Evolutionary conservation across 2,888 invertebrate genomes (phyloP).

Genomic region (Linnaemya tessellans): DNA sequence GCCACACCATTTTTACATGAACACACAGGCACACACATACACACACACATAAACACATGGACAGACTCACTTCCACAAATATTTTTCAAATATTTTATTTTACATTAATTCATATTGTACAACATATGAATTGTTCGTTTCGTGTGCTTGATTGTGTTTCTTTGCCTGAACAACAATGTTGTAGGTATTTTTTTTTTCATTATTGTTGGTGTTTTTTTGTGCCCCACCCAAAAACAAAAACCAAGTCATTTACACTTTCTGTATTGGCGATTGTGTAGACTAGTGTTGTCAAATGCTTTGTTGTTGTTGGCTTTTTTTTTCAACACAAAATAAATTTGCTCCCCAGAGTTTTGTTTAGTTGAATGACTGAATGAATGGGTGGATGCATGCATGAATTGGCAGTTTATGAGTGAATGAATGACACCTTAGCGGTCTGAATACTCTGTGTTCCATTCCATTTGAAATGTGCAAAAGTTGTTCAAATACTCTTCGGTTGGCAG

Average conservation of each 20-base stretch:
- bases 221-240: constrained; percentile 60
- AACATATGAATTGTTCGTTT: constrained; percentile 40
- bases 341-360: constrained; percentile 22
- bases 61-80: not conserved
- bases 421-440: constrained; percentile 48
- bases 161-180: constrained; percentile 44
- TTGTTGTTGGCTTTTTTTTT: constrained; percentile 16
- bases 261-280: constrained; percentile 53
- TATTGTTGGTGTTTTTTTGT: constrained; percentile 28
- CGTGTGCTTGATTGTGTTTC: constrained; percentile 14
- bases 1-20: constrained; percentile 45
- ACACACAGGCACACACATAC: not conserved
- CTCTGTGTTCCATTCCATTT: constrained; percentile 50
- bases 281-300: constrained; percentile 56
- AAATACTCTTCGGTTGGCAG: constrained; percentile 20
- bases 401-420: constrained; percentile 40
- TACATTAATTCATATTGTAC: constrained; percentile 48
- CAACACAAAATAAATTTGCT: constrained; percentile 48
- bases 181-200: constrained; percentile 31
- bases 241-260: constrained; percentile 38
- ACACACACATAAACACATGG: not conserved
- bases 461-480: constrained; percentile 32
- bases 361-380: constrained; percentile 8
- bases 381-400: constrained; percentile 36
- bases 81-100: constrained; percentile 27